Evolutionary conservation across 1,140 invertebrate species (phyloP).

Genomic region (Drosophila nannoptera): DNA sequence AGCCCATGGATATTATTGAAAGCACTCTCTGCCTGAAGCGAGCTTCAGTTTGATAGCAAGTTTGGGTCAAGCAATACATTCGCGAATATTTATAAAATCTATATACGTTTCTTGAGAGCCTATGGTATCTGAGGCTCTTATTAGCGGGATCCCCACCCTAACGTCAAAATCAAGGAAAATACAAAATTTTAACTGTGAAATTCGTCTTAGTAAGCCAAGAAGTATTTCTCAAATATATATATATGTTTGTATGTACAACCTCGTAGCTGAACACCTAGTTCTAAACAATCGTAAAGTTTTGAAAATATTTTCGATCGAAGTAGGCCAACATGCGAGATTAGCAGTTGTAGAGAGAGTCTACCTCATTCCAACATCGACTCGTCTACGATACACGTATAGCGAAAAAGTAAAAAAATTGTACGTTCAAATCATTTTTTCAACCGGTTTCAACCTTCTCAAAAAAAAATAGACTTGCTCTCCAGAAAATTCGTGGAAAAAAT

Average conservation of each 20-base stretch:
- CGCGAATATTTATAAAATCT: no score
- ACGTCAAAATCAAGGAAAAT: no score
- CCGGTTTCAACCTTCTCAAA: constrained; percentile 5
- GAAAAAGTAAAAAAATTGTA: constrained; percentile 54
- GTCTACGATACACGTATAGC: constrained; percentile 38
- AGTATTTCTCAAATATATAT: neutral
- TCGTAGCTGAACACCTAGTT: constrained; percentile 1
- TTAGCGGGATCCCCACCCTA: no score
- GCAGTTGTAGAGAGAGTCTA: neutral
- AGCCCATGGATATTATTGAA: constrained; percentile 78
- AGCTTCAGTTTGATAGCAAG: constrained; percentile 70
- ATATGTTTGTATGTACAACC: neutral
- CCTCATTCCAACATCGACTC: constrained; percentile 43
- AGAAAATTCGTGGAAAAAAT: constrained; percentile 5
- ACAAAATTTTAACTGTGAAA: no score
- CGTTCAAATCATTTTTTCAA: constrained; percentile 39
- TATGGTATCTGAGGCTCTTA: no score
- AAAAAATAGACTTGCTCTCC: neutral
- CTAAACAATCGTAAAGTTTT: constrained; percentile 39
- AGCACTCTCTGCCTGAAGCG: constrained; percentile 74
- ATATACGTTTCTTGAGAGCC: no score
- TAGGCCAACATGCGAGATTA: constrained; percentile 28
- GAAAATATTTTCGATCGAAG: constrained; percentile 20
- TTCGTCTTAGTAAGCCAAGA: no score
- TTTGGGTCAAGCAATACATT: no score